Evolutionary conservation across 2,113 vertebrate genomes (phyloP), one percentile per base, ranked within the genome.

Genomic region (Siphamia tubifer): DNA sequence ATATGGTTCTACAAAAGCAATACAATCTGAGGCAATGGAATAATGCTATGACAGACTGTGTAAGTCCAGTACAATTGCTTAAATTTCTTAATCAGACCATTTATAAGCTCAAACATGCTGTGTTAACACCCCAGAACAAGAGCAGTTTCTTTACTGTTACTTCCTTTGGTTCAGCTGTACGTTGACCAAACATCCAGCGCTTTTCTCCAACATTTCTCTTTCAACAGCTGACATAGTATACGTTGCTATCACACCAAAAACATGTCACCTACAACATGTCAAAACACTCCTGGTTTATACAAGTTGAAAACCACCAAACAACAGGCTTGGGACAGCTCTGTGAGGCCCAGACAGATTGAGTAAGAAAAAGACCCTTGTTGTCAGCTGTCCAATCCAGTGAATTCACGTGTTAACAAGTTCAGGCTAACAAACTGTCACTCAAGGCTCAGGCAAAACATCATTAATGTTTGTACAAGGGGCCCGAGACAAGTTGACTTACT

Each of bases 1-100:
- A 89, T 84, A 68, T 74, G 77, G 51, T 74, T 77, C 52, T 73
- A 85, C 80, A 84, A 77, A 86, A 63, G 82, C 81, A 82, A 82
- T 83, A 62, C 79, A 87, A 89, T 85, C 75, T 58, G 13, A 81
- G 68, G 81, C 74, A 73, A 72, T 69, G 70, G 62, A 81, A 77
- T 79, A 87, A 79, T 27, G 23, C 65, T 63, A 76, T 75, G 80
- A 82, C 76, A 65, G 74, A 81, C 62, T 75, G 69, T 48, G 49
- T 68, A 68, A 78, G 82, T 40, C 78, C 54, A 45, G 2, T 35
- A 77, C 67, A 74, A 69, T 82, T 69, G 61, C 73, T 76, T 47
- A 19, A 40, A 78, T 75, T 82, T 81, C 62, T 87, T 83, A 82
- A 88, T 90, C 77, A 78, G 76, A 38, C 56, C 79, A 79, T 87